Conservation (phyloP, 2,797 vertebrate species). For the Phyllotis vaccarum region DNA sequence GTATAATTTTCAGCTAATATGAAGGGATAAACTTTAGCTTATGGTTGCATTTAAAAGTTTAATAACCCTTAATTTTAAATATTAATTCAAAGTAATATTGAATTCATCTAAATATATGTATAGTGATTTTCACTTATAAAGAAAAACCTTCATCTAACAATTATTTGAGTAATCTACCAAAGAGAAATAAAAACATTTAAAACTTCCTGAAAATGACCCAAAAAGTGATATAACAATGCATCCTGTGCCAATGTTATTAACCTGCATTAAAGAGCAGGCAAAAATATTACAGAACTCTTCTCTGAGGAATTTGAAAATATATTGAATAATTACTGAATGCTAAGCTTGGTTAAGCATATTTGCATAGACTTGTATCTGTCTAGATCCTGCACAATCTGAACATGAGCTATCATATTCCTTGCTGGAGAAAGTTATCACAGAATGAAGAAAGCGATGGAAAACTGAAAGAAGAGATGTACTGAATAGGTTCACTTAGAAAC, state of each 20-base stretch:
- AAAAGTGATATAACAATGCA: neutral
- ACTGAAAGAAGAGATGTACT: neutral
- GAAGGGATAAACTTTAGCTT: neutral
- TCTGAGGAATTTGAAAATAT: neutral
- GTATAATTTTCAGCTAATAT: neutral
- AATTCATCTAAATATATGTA: neutral
- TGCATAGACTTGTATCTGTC: neutral
- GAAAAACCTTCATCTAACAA: neutral
- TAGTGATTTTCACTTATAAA: constrained; percentile 1
- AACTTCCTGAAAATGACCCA: neutral
- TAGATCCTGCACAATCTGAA: neutral
- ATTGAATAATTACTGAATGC: neutral
- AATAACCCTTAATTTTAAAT: neutral
- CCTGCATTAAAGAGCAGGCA: neutral
- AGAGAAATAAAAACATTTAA: constrained; percentile 10
- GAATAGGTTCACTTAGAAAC: neutral
- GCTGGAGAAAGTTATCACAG: neutral
- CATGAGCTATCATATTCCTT: neutral
- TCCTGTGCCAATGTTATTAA: neutral
- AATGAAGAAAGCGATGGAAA: neutral
- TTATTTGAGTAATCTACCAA: constrained; percentile 32
- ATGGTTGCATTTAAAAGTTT: neutral
- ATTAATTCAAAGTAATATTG: neutral
- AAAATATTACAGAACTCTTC: neutral
- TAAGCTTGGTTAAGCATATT: neutral